Base-by-base conservation (phyloP, 92 coral and sea anemone genomes). In the Scolanthus callimorphus region DNA sequence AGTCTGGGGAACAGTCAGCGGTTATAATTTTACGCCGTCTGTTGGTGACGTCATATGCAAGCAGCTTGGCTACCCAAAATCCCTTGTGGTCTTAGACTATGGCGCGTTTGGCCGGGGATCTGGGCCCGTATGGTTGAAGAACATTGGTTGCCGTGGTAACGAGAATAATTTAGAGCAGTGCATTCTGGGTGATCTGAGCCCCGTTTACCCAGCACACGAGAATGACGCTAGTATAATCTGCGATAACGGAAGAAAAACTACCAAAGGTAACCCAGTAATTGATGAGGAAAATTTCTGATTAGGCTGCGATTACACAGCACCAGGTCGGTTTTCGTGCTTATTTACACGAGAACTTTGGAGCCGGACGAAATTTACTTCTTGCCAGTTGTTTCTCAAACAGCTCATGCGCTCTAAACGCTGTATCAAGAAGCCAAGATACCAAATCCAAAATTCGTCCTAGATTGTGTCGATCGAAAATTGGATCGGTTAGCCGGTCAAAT, bases 41-140 rank as follows among this genome's bases (percentile, higher is more conserved):
- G 82, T 31, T 59, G 82, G 49, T 39, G 74, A 70, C 59, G 85
- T 78, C 37, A 46, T 78, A 4, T 78, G 85, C 49, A 72, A 60
- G n/a, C 79, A 78, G 58, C 67, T 71, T 2, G 85, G 85, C 23
- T 78, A 27, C 66, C 48, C 64, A n/a, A 39, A 51, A 55, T 62
- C 78, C 43, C n/a, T 38, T 51, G 71, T 20, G 28, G 78, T 59
- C 47, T 38, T 43, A 12, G 27, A 51, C 9, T 60, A 46, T 54
- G 71, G 78, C 10, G 61, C 59, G 20, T 78, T 66, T 64, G 79
- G 85, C 26, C 28, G 25, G 23, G 85, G 85, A 8, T 23, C 30
- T 21, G 85, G 85, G 0, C 78, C 73, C 23, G 71, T 62, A 2
- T 62, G 69, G 79, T 45, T 78, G 23, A 50, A 47, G 24, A 47